phyloP scores from a whole-genome alignment of 2,113 vertebrate species.

The Arothron firmamentum region DNA sequence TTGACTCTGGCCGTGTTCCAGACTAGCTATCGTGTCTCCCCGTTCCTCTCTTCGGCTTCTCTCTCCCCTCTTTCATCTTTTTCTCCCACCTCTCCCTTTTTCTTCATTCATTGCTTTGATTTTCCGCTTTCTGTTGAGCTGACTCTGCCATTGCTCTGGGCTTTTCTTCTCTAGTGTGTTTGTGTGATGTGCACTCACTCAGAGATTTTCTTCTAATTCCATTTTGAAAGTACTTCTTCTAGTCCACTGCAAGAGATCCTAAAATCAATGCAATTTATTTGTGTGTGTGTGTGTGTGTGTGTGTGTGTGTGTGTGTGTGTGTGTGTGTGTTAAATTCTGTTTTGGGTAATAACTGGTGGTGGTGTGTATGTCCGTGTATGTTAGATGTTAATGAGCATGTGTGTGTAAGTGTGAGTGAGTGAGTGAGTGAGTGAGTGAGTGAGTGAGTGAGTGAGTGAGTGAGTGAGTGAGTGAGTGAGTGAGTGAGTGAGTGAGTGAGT shows the following conservation, averaged over 20 bases:
- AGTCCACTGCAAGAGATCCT: conserved; percentile 63
- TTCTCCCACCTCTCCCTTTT: conserved; percentile 57
- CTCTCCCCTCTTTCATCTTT: conserved; percentile 58
- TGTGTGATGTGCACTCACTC: conserved; percentile 30
- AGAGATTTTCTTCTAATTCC: conserved; percentile 84
- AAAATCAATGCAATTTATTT: conserved; percentile 84
- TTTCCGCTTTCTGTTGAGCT: background rate
- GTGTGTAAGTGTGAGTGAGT: conserved; percentile 18
- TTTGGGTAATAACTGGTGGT: conserved; percentile 42
- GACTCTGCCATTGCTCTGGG: background rate
- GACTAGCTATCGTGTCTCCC: conserved; percentile 60
- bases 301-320: conserved; percentile 16
- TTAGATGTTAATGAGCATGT: background rate
- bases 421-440: no score
- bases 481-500: no score
- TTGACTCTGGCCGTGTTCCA: conserved; percentile 59
- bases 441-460: no score
- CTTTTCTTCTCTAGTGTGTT: background rate
- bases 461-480: no score
- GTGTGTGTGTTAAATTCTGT: conserved; percentile 15
- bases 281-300: conserved; percentile 14
- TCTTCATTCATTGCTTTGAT: conserved; percentile 31
- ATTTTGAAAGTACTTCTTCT: conserved; percentile 64
- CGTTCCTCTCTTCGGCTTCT: conserved; percentile 43
- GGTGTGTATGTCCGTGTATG: background rate